Evolutionary conservation across 1,140 invertebrate genomes (phyloP).

Genomic region (Conus betulinus): DNA sequence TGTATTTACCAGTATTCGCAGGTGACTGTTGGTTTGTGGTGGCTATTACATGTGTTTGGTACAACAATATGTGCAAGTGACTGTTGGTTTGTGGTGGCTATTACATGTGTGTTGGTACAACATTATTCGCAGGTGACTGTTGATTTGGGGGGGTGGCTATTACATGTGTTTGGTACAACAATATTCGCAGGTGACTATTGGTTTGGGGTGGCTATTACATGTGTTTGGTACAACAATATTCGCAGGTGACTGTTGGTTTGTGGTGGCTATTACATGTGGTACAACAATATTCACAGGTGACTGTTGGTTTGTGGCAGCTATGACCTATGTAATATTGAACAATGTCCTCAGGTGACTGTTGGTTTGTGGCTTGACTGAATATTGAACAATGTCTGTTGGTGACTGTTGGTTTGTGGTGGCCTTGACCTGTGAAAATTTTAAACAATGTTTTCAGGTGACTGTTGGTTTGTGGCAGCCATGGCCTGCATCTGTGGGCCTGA

Average conservation of each 20-base stretch:
- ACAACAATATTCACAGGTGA: neutral
- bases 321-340: neutral
- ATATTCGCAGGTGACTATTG: neutral
- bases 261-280: neutral
- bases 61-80: too few relatives aligned
- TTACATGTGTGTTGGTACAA: neutral
- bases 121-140: neutral
- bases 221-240: neutral
- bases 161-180: neutral
- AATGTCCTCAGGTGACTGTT: neutral
- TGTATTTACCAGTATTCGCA: too few relatives aligned
- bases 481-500: constrained; percentile 80
- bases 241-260: neutral
- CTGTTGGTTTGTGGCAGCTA: neutral
- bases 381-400: neutral
- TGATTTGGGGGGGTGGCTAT: neutral
- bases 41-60: constrained; percentile 8
- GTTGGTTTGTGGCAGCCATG: constrained; percentile 83
- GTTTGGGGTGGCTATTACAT: neutral
- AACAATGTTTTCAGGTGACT: constrained; percentile 72
- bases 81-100: neutral
- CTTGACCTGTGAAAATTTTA: constrained; percentile 11
- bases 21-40: neutral
- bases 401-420: neutral
- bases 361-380: neutral